Conservation (phyloP, 1,140 invertebrate genomes). For the Cyclina sinensis region DNA sequence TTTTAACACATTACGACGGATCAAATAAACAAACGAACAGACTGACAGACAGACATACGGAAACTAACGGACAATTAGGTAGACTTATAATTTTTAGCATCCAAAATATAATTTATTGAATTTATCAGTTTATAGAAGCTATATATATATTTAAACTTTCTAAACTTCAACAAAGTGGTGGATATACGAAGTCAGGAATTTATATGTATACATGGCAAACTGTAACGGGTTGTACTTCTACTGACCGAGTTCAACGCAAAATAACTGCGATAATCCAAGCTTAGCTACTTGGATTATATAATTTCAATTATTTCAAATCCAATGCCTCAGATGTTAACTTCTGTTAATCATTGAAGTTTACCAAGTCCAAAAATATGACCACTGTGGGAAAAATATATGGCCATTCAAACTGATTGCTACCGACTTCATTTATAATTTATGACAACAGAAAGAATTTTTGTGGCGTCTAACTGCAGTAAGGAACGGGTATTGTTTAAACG, state of each 20-base stretch:
- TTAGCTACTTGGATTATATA: background rate
- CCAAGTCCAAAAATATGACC: no score
- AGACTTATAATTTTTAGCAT: no score
- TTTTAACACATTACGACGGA: no score
- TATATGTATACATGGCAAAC: no score
- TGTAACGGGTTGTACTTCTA: background rate
- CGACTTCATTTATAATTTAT: background rate
- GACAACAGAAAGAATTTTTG: background rate
- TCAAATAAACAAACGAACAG: no score
- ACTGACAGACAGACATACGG: no score
- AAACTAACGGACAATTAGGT: no score
- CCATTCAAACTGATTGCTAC: background rate
- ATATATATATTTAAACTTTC: no score
- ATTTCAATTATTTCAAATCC: slow-evolving; percentile 3
- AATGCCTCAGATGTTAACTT: background rate
- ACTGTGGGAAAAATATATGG: background rate
- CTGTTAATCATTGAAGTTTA: background rate
- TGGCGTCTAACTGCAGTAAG: background rate
- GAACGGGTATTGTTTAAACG: background rate
- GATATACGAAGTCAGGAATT: no score
- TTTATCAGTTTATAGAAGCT: no score
- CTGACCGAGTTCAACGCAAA: background rate
- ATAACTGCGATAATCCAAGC: background rate
- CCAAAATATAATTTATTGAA: no score
- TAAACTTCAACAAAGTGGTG: no score